These are phyloP conservation scores for Lindbergichthys nudifrons DNA, from an alignment of 2,797 vertebrate genomes.

Conservation along the genomic window DNA sequence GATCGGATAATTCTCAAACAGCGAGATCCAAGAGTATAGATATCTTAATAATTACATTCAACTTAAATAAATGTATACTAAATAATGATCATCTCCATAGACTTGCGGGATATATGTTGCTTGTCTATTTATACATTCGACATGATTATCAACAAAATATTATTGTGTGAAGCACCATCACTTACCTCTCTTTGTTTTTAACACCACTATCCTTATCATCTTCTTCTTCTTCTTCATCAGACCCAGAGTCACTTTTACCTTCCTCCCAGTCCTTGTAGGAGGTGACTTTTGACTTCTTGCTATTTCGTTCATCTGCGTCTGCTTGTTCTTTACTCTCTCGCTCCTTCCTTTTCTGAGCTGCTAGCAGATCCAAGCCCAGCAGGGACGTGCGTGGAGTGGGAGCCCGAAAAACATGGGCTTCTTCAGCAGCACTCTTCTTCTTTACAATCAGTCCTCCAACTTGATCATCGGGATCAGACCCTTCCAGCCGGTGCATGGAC, in stretches of 20 bases:
- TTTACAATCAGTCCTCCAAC: conserved; percentile 92
- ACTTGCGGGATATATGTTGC: neutral
- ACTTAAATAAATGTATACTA: neutral
- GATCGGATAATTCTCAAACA: neutral
- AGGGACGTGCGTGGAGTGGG: conserved; percentile 94
- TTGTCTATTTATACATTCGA: neutral
- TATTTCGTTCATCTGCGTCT: conserved; percentile 80
- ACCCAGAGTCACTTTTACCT: conserved; percentile 85
- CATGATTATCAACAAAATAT: neutral
- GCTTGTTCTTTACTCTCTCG: conserved; percentile 86
- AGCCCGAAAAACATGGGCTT: conserved; percentile 93
- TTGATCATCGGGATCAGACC: conserved; percentile 80
- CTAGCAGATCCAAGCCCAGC: conserved; percentile 93
- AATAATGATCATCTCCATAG: neutral
- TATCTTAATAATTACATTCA: neutral
- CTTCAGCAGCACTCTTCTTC: conserved; percentile 87
- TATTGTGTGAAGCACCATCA: neutral
- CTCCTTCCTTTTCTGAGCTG: conserved; percentile 94
- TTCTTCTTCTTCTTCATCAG: conserved; percentile 84
- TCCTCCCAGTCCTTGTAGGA: conserved; percentile 93
- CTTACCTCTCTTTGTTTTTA: conserved; percentile 88
- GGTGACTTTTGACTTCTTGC: conserved; percentile 88
- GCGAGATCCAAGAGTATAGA: neutral
- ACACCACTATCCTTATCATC: conserved; percentile 72
- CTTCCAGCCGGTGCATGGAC: conserved; percentile 92